Evolutionary conservation across 2,888 invertebrate species (phyloP), one percentile per base, ranked within the genome.

Genomic region (Drosophila stalkeri): DNA sequence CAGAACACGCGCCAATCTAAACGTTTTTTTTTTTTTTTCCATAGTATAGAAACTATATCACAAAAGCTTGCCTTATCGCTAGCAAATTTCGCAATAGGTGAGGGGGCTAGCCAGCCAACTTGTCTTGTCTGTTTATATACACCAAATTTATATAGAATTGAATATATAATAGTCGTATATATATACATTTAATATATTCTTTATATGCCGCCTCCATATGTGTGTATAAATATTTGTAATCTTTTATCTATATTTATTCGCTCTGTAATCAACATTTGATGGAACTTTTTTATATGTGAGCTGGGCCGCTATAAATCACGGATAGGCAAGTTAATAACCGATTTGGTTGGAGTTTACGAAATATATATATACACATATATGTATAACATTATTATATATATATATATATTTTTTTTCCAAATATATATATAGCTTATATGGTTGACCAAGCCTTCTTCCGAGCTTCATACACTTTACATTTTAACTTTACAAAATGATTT

Each of bases 1-100:
- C 1, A 68, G 41, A 68, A 51, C 69, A 68, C 31, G 46, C 55
- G 66, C 12, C 46, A 66, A 41, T 66, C 47, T 33, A n/a, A 37
- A 5, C 16, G 1, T 64, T 37, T 37, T 3, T 27, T 27, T 27
- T 31, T 37, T 27, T 16, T 37, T 31, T 23, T 47, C n/a, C 3
- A 41, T n/a, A 27, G 18, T 18, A 49, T 49, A 64, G 11, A 49
- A 65, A 49, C 51, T 41, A 23, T 47, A 23, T 31, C 46, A 23
- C 11, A 41, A 44, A 47, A 64, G 20, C 14, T 27, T 11, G 8
- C 35, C 65, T 65, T 65, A 70, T 52, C 65, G 27, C 35, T 27
- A 11, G 8, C 11, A 33, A 27, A 49, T 63, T 49, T 51, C 20
- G 60, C 41, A 20, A 54, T 31, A 23, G 37, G 37, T 65, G 65